Percentiles rank a stretch among this genome's conserved stretches.
Evolutionary conservation across 2,113 vertebrate genomes (phyloP).

Genomic region (Eurypyga helias): DNA sequence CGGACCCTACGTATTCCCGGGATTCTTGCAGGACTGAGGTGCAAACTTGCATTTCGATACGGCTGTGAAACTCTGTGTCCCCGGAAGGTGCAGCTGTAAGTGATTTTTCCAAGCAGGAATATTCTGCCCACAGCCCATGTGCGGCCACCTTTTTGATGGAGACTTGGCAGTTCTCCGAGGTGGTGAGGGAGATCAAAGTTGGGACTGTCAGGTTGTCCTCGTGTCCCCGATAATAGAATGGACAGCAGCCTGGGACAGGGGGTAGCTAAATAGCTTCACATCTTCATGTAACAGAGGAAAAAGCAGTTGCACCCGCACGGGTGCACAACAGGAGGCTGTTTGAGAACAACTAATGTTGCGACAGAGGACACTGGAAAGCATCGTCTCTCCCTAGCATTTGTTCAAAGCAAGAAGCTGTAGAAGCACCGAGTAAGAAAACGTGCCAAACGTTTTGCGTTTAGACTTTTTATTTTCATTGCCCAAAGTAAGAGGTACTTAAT

Average conservation of each 20-base stretch:
- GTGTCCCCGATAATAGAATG: neutral
- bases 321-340: neutral
- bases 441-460: neutral
- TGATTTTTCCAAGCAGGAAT: neutral
- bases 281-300: neutral
- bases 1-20: neutral
- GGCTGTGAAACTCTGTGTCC: neutral
- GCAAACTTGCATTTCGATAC: neutral
- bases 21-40: neutral
- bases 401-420: neutral
- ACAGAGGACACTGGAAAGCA: fast-evolving
- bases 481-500: neutral
- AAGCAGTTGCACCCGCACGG: neutral
- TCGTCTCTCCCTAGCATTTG: neutral
- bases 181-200: neutral
- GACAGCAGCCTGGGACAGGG: neutral
- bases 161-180: neutral
- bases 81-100: neutral
- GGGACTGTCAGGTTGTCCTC: neutral
- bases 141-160: neutral
- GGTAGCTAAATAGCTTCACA: neutral
- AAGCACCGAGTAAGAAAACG: neutral
- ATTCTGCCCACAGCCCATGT: fast-evolving
- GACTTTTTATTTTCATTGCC: neutral
- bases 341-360: neutral